phyloP scores from a whole-genome alignment of 2,113 vertebrate genomes.

The Hepsetus odoe region DNA sequence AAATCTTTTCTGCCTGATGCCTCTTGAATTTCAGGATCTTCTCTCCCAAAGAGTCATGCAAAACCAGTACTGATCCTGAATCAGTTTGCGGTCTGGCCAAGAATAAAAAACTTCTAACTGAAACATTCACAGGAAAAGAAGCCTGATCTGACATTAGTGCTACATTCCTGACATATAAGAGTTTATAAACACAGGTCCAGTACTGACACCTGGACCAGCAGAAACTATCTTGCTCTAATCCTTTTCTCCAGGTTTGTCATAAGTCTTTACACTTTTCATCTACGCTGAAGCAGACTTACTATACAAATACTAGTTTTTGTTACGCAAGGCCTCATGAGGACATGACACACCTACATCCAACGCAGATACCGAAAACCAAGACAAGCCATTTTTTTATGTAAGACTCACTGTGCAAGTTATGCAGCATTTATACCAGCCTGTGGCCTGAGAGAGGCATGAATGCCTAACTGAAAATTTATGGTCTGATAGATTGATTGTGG shows the following conservation, averaged over 20 bases:
- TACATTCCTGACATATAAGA: not conserved
- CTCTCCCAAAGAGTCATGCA: not conserved
- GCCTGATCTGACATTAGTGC: not conserved
- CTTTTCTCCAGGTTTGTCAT: constrained; percentile 60
- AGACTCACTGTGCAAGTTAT: not conserved
- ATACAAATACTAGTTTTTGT: constrained; percentile 33
- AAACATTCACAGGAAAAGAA: not conserved
- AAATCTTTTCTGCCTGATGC: not conserved
- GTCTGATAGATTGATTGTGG: not conserved
- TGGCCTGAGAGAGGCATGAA: no score
- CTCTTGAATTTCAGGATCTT: not conserved
- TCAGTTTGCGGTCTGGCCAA: not conserved
- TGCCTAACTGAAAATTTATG: not conserved
- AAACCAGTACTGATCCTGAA: not conserved
- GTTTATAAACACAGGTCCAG: not conserved
- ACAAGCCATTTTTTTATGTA: not conserved
- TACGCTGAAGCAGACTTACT: constrained; percentile 4
- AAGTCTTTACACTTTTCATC: constrained; percentile 31
- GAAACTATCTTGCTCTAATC: constrained; percentile 37
- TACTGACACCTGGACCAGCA: not conserved
- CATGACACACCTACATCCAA: not conserved
- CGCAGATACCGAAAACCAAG: not conserved
- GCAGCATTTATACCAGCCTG: not conserved
- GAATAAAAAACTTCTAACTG: not conserved
- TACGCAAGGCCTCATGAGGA: constrained; percentile 1